These are phyloP conservation scores for Drosophila ochracea DNA, from an alignment of 2,888 invertebrate species.

Conservation along the genomic window DNA sequence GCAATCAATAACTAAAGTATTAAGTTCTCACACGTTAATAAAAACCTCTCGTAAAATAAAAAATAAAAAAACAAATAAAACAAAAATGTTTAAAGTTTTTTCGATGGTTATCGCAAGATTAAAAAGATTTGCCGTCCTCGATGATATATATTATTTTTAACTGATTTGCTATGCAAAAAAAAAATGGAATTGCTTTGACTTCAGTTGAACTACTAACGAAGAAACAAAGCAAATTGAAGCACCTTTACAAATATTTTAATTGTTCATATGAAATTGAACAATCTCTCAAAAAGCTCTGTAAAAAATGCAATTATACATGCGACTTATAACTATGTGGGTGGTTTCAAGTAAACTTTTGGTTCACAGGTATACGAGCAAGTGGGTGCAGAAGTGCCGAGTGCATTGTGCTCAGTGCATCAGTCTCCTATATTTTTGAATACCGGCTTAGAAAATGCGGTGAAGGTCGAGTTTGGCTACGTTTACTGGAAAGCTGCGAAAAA, in stretches of 20 bases:
- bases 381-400: slow-evolving; percentile 51
- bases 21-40: not conserved
- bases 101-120: not conserved
- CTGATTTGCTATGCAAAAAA: not conserved
- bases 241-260: not conserved
- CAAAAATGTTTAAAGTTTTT: not conserved
- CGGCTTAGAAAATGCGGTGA: not conserved
- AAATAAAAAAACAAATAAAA: not conserved
- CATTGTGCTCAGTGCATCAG: slow-evolving; percentile 48
- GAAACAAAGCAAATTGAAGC: not conserved
- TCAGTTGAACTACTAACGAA: not conserved
- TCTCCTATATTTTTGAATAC: slow-evolving; percentile 20
- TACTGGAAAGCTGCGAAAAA: not conserved
- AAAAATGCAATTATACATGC: slow-evolving; percentile 33
- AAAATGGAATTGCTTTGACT: not conserved
- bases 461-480: not conserved
- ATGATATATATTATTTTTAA: too few relatives aligned
- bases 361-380: slow-evolving; percentile 13
- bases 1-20: not conserved
- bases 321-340: slow-evolving; percentile 13
- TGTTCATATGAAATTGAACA: not conserved
- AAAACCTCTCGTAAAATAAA: not conserved
- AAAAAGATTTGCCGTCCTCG: not conserved
- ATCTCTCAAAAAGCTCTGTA: slow-evolving; percentile 1
- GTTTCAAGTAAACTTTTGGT: slow-evolving; percentile 1